Evolutionary conservation across 1,140 invertebrate genomes (phyloP), one percentile per base, ranked within the genome.

Genomic region (Bilobella aurantiaca): DNA sequence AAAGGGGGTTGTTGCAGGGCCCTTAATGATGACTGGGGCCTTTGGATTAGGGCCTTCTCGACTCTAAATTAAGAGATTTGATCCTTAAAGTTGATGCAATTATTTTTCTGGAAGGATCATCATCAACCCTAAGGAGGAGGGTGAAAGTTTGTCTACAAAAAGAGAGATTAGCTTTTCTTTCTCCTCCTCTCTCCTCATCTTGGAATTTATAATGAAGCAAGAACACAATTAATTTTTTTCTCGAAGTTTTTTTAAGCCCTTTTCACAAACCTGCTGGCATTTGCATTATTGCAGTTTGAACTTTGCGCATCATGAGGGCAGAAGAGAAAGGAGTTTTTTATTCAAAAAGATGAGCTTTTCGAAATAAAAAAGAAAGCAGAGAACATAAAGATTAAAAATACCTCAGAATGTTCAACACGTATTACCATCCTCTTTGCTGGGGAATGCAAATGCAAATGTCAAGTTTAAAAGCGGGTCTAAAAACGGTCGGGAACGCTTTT

Each of bases 341-440:
- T n/a, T n/a, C n/a, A n/a, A n/a, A 57, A 57, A 57, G 23, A 57
- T 57, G 5, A 57, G 53, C 23, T 57, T 42, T 42, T 42, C 18
- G 34, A 53, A 5, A 53, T 53, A 23, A 23, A 12, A 53, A 23
- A 8, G 23, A 23, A 53, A 3, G 23, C 14, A 12, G 25, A 53
- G 21, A 23, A 8, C 5, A 53, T 12, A 53, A 23, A 53, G 49
- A 53, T 53, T 53, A 53, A 53, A 53, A 53, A 53, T 53, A 53
- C 49, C 49, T 53, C 49, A 53, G 23, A 53, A 53, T 53, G 49
- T 53, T 53, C 49, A 53, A 53, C 49, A 53, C 49, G 49, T 53
- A 53, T 53, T 23, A 53, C 25, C 49, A n/a, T n/a, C n/a, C n/a
- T n/a, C n/a, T n/a, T n/a, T n/a, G n/a, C 12, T 53, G 14, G 14